Evolutionary conservation across 2,113 vertebrate species (phyloP), one percentile per base, ranked within the genome.

Genomic region (Amblyornis subalaris): DNA sequence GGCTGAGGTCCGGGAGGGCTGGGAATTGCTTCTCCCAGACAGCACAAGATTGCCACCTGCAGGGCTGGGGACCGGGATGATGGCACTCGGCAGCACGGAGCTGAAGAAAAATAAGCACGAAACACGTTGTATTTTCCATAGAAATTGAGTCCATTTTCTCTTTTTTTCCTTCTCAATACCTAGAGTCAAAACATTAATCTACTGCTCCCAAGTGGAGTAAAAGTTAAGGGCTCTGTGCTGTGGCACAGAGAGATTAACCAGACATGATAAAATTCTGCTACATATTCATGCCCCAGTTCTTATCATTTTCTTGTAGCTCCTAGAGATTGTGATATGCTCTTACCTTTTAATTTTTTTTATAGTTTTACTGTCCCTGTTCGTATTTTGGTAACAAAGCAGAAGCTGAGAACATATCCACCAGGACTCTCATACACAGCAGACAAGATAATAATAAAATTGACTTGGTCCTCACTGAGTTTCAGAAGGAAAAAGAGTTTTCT

Each of bases 11-110:
- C 6, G 29, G n/a, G 23, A 29, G 0, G 15, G 20, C 40, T 14
- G 4, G 47, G 67, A 73, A 12, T 4, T 1, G 29, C 26, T 10
- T 7, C 76, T 21, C 24, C 25, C 69, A 19, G 9, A n/a, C 73
- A 61, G 97, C 62, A 3, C 97, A 95, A 96, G 86, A 95, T 90
- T 97, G 96, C 98, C 98, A 96, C 89, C 98, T 97, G 77, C 96
- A 94, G 98, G 74, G 76, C 25, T 57, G 25, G 40, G 42, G 35
- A 26, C 14, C 28, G 28, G 40, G 53, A 45, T 66, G 6, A 4
- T 18, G 53, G 50, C 33, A 22, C 40, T 20, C 33, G 47, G 14
- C n/a, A 21, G 29, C 26, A 11, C n/a, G 5, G 69, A 31, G 70
- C 0, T 9, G 10, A 9, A 22, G 40, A 35, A 76, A 91, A 89